These are phyloP conservation scores for Pelusios castaneus DNA, from an alignment of 2,113 vertebrate genomes.

Conservation along the genomic window DNA sequence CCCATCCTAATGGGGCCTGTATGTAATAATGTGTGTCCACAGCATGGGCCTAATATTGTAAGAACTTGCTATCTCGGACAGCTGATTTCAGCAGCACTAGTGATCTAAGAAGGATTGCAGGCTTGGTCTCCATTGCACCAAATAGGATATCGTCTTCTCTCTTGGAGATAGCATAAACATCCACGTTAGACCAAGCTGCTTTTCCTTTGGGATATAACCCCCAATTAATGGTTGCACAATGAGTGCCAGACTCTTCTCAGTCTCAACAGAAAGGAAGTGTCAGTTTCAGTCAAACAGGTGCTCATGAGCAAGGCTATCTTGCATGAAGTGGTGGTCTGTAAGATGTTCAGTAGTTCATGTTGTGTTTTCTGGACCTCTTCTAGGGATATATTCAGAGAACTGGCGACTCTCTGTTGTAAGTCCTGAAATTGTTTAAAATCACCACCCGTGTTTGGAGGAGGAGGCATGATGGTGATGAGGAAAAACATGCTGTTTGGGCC, in stretches of 20 bases:
- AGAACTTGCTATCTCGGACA: fast-evolving
- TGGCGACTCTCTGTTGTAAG: too few relatives aligned
- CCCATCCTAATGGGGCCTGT: background rate
- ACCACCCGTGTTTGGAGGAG: too few relatives aligned
- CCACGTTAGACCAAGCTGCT: background rate
- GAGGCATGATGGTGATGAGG: too few relatives aligned
- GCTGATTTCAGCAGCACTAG: background rate
- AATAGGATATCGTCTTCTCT: background rate
- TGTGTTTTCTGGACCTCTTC: too few relatives aligned
- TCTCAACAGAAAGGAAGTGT: background rate
- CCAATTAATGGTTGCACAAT: background rate
- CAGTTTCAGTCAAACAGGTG: background rate
- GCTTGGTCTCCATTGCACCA: background rate
- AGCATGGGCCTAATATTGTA: background rate
- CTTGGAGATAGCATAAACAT: background rate
- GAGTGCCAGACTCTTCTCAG: background rate
- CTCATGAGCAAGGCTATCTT: background rate
- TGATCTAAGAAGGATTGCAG: background rate
- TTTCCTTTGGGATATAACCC: background rate
- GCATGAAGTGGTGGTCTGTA: too few relatives aligned
- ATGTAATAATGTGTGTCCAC: background rate
- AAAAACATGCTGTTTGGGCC: too few relatives aligned
- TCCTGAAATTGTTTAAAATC: too few relatives aligned
- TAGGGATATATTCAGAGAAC: too few relatives aligned
- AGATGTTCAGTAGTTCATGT: too few relatives aligned